Conservation (phyloP, 2,113 vertebrate species). For the Bubo bubo region DNA sequence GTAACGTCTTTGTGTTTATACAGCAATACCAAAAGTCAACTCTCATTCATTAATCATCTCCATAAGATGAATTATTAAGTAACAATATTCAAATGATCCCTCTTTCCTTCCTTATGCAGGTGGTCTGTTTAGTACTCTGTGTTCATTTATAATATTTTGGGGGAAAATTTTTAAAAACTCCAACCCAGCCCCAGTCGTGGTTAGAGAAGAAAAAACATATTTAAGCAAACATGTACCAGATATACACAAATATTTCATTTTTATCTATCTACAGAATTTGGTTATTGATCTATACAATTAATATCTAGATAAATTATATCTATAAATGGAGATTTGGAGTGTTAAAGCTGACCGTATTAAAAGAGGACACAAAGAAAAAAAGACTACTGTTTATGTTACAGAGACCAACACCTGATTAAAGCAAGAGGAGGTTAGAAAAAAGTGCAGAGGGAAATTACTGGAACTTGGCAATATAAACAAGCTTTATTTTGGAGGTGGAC, state of each 20-base stretch:
- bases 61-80: neutral
- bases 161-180: neutral
- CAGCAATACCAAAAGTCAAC: neutral
- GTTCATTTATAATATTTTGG: neutral
- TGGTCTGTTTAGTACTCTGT: neutral
- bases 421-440: neutral
- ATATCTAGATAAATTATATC: neutral
- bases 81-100: neutral
- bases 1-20: neutral
- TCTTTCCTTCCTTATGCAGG: neutral
- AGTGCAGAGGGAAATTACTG: neutral
- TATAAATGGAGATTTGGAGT: neutral
- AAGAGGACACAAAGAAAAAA: neutral
- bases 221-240: neutral
- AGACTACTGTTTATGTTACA: neutral
- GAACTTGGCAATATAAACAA: neutral
- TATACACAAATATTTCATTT: neutral
- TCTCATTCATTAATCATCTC: neutral
- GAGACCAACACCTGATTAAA: neutral
- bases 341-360: neutral
- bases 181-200: neutral
- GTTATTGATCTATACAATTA: neutral
- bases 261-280: neutral
- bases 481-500: neutral
- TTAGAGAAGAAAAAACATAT: neutral